Percentiles rank a stretch among this genome's conserved stretches.
Conservation (phyloP, 2,113 vertebrate genomes). For the Philantomba maxwellii region DNA sequence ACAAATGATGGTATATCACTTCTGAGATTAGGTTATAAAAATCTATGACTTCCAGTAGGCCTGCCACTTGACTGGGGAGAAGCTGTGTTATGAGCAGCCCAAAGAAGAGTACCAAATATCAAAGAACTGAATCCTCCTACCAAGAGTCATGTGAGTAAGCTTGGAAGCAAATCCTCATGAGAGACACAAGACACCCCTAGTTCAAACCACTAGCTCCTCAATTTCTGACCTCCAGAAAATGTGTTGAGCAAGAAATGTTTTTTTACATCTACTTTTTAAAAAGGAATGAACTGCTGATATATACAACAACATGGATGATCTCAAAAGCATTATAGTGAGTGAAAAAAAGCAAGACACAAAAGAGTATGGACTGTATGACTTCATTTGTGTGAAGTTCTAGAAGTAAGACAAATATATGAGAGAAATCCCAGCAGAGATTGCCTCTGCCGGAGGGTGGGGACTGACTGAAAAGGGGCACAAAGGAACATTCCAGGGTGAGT, state of each 20-base stretch:
- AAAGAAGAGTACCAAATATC: neutral
- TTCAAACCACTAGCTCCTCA: neutral
- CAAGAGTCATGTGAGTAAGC: neutral
- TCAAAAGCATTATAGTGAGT: neutral
- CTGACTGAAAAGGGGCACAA: neutral
- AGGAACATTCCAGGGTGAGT: neutral
- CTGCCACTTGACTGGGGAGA: neutral
- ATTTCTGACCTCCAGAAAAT: neutral
- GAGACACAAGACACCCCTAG: neutral
- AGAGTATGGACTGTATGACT: neutral
- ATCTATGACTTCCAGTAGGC: neutral
- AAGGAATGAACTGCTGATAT: neutral
- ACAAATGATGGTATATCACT: neutral
- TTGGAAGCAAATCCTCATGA: neutral
- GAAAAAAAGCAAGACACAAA: neutral
- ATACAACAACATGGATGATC: neutral
- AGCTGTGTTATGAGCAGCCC: neutral
- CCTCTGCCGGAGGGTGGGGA: neutral
- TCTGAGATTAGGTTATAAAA: neutral
- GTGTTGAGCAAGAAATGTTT: neutral
- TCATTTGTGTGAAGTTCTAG: slow-evolving; percentile 32
- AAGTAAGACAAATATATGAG: neutral
- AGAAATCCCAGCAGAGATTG: slow-evolving; percentile 29
- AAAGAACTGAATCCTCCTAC: neutral
- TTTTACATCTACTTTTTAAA: neutral